Evolutionary conservation across 2,888 invertebrate species (phyloP).

Genomic region (Lithophane semibrunnea): DNA sequence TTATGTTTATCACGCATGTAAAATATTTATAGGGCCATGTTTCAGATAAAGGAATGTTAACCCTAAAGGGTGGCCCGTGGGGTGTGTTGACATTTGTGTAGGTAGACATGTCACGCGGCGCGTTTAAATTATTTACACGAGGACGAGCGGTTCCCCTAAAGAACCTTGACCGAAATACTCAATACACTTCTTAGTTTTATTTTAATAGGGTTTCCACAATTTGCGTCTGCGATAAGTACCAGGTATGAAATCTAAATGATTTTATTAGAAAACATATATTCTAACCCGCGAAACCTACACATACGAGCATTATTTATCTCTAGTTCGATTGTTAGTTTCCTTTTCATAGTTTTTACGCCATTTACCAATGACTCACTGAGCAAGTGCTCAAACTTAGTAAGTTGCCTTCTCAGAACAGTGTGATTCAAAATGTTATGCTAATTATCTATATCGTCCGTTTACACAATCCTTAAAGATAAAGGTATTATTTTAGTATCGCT

Average conservation of each 20-base stretch:
- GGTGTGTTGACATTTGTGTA: neutral
- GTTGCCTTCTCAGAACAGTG: constrained; percentile 49
- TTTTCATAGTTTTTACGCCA: constrained; percentile 28
- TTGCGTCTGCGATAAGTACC: neutral
- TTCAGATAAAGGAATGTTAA: constrained; percentile 3
- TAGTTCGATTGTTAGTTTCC: constrained; percentile 30
- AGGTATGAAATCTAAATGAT: neutral
- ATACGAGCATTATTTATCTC: neutral
- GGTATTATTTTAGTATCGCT: constrained; percentile 25
- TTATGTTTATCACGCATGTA: neutral
- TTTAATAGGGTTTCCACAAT: neutral
- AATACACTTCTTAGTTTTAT: neutral
- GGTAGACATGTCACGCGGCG: neutral
- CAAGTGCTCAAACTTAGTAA: constrained; percentile 27
- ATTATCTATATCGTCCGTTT: constrained; percentile 43
- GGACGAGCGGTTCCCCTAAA: neutral
- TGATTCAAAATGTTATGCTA: constrained; percentile 59
- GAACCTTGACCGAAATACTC: constrained; percentile 5
- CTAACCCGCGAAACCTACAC: neutral
- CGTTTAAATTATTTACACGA: neutral
- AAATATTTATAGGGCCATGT: constrained; percentile 4
- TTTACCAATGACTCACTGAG: constrained; percentile 51
- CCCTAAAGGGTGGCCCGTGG: neutral
- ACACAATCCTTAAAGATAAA: constrained; percentile 42
- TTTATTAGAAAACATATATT: neutral